Evolutionary conservation across 2,113 vertebrate genomes (phyloP).

Genomic region (Rynchops niger): DNA sequence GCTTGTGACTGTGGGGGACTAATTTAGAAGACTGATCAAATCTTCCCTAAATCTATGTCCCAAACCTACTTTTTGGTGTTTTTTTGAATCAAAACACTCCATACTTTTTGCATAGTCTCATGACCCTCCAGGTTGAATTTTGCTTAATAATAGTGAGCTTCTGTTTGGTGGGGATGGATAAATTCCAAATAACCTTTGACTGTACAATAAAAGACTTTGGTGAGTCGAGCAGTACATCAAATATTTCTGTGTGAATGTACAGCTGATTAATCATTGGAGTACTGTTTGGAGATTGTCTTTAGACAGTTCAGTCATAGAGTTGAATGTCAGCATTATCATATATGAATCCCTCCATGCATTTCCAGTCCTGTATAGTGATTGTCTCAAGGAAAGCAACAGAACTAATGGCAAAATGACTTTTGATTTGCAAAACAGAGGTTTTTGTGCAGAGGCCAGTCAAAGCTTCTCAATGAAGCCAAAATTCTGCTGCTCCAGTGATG

Average conservation of each 20-base stretch:
- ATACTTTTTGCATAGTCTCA: background rate
- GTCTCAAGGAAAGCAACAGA: background rate
- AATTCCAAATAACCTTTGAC: slow-evolving; percentile 25
- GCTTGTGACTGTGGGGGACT: background rate
- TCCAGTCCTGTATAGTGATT: background rate
- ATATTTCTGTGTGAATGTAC: slow-evolving; percentile 21
- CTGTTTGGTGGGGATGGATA: background rate
- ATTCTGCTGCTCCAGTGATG: background rate
- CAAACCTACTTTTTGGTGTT: background rate
- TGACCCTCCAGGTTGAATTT: background rate
- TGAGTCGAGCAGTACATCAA: background rate
- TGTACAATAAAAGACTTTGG: background rate
- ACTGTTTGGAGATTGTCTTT: slow-evolving; percentile 38
- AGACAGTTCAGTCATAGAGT: background rate
- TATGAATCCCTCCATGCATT: background rate
- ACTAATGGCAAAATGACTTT: background rate
- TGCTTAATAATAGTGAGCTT: background rate
- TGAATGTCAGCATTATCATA: slow-evolving; percentile 54
- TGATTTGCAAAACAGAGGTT: background rate
- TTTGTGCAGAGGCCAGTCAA: background rate
- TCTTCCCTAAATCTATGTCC: background rate
- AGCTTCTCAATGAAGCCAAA: background rate
- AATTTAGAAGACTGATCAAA: background rate
- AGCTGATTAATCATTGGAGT: background rate
- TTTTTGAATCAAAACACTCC: background rate